phyloP scores from a whole-genome alignment of 2,888 invertebrate species.

The Digitonthophagus gazella region DNA sequence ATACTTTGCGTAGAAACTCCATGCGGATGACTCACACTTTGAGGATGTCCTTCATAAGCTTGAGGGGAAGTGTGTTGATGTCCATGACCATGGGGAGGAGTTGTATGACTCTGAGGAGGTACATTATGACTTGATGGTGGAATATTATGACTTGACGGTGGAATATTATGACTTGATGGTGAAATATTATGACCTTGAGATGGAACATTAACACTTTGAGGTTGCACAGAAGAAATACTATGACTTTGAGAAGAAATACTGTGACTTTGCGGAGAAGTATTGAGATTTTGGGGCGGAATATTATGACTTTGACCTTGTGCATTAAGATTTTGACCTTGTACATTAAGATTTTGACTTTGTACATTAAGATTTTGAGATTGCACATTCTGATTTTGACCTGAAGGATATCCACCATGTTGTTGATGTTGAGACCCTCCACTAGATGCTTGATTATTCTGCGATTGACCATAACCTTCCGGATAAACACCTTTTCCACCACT shows the following conservation, averaged over 20 bases:
- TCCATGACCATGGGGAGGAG: neutral
- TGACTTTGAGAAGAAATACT: conserved; percentile 21
- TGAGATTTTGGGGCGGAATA: conserved; percentile 18
- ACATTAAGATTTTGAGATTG: neutral
- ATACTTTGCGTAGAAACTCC: conserved; percentile 11
- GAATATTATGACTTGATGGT: conserved; percentile 9
- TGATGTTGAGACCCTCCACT: neutral
- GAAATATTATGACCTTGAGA: conserved; percentile 18
- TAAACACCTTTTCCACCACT: neutral
- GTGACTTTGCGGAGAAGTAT: conserved; percentile 3
- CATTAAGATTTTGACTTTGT: neutral
- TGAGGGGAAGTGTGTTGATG: conserved; percentile 8
- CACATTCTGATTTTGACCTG: neutral
- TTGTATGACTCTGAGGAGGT: neutral
- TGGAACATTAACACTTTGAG: too few relatives aligned
- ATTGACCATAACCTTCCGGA: conserved; percentile 18
- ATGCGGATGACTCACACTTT: conserved; percentile 11
- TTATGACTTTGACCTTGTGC: conserved; percentile 8
- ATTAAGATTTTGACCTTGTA: conserved; percentile 12
- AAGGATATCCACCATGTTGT: neutral
- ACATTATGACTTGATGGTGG: conserved; percentile 12
- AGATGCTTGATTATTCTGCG: conserved; percentile 1
- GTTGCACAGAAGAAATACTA: too few relatives aligned
- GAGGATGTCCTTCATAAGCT: neutral
- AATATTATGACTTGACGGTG: conserved; percentile 6